Evolutionary conservation across 2,888 invertebrate species (phyloP).

Genomic region (Sialis lutaria): DNA sequence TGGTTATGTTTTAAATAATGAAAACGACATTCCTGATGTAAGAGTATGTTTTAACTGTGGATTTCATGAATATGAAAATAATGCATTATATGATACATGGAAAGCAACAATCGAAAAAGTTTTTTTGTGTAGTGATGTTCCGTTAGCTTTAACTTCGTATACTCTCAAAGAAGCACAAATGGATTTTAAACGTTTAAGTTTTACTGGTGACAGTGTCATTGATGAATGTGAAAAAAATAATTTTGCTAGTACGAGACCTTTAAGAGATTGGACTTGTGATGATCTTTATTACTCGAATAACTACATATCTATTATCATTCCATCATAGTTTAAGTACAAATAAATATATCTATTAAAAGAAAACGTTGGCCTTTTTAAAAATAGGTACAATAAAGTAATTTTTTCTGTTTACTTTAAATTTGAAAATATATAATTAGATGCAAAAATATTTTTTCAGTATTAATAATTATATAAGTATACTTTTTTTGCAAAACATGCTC

Average conservation of each 20-base stretch:
- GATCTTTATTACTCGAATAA: conserved; percentile 18
- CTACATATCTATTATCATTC: conserved; percentile 14
- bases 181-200: conserved; percentile 12
- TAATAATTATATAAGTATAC: too few species aligned
- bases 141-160: conserved; percentile 19
- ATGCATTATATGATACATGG: conserved; percentile 15
- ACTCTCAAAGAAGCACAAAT: conserved; percentile 16
- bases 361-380: too few species aligned
- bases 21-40: conserved; percentile 12
- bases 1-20: conserved; percentile 11
- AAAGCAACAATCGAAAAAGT: conserved; percentile 12
- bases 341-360: neutral
- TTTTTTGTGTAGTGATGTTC: conserved; percentile 13
- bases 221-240: conserved; percentile 15
- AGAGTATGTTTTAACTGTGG: conserved; percentile 21
- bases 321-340: neutral
- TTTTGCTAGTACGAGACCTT: conserved; percentile 16
- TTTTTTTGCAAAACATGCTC: too few species aligned
- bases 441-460: too few species aligned
- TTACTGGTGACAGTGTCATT: conserved; percentile 8
- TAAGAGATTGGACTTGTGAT: conserved; percentile 15
- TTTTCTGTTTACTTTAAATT: too few species aligned
- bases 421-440: too few species aligned
- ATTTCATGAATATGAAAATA: conserved; percentile 16
- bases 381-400: too few species aligned